phyloP scores from a whole-genome alignment of 2,888 invertebrate species.

The Eupeodes latifasciatus region DNA sequence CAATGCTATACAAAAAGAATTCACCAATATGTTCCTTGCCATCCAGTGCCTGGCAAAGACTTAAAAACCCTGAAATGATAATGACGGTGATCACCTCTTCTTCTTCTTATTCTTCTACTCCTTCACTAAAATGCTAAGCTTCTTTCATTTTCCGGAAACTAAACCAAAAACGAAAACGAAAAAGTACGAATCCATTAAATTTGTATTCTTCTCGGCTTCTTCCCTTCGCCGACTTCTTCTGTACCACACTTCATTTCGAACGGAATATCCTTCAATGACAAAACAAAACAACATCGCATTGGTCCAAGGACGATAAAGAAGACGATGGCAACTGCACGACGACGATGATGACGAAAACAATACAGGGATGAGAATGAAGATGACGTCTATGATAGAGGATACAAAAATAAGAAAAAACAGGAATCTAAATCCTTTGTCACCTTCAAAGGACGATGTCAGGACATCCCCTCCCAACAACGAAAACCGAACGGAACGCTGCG shows the following conservation, averaged over 20 bases:
- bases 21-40: slow-evolving; percentile 17
- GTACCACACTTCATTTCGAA: slow-evolving; percentile 57
- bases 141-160: slow-evolving; percentile 58
- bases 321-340: background rate
- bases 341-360: background rate
- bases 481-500: background rate
- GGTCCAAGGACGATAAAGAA: slow-evolving; percentile 26
- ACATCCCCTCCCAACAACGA: background rate
- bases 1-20: slow-evolving; percentile 44
- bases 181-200: slow-evolving; percentile 69
- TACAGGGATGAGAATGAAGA: too few relatives aligned
- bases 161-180: background rate
- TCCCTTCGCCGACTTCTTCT: slow-evolving; percentile 15
- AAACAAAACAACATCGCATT: slow-evolving; percentile 68
- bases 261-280: slow-evolving; percentile 72
- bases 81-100: slow-evolving; percentile 54
- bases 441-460: slow-evolving; percentile 18
- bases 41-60: background rate
- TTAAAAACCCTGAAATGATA: slow-evolving; percentile 45
- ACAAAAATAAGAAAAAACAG: background rate
- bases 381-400: background rate
- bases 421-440: slow-evolving; percentile 26
- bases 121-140: slow-evolving; percentile 60
- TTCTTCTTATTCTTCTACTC: background rate
- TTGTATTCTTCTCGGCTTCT: slow-evolving; percentile 40